Conservation (phyloP, 2,888 invertebrate species). For the Athripsodes cinereus region DNA sequence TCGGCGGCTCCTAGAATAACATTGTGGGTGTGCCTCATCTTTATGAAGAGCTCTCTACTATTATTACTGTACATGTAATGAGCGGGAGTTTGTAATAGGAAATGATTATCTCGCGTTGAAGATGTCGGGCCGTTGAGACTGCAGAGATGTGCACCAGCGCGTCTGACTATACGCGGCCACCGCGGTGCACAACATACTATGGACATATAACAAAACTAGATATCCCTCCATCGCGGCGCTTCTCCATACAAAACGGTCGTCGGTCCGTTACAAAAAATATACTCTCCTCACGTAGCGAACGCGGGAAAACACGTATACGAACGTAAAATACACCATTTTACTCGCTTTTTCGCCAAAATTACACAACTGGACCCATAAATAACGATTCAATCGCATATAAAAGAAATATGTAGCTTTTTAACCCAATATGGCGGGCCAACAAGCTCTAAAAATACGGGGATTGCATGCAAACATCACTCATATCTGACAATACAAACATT, state of each 20-base stretch:
- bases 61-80: too few species aligned
- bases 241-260: slow-evolving; percentile 13
- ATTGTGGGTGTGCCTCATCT: slow-evolving; percentile 4
- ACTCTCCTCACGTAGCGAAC: slow-evolving; percentile 38
- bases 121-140: too few species aligned
- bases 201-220: slow-evolving; percentile 2
- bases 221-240: neutral
- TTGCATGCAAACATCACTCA: slow-evolving; percentile 34
- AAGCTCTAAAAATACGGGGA: slow-evolving; percentile 49
- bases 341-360: slow-evolving; percentile 40
- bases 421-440: slow-evolving; percentile 67
- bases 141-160: too few species aligned
- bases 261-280: slow-evolving; percentile 35
- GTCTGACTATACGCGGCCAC: too few species aligned
- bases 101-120: too few species aligned
- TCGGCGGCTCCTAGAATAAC: neutral
- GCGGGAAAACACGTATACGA: slow-evolving; percentile 47
- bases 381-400: slow-evolving; percentile 28
- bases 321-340: slow-evolving; percentile 40
- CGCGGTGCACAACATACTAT: too few species aligned
- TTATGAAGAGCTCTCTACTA: too few species aligned
- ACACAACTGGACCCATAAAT: slow-evolving; percentile 30
- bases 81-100: too few species aligned
- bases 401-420: slow-evolving; percentile 48
- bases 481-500: slow-evolving; percentile 21